Evolutionary conservation across 2,888 invertebrate genomes (phyloP).

Genomic region (Pheosia tremula): DNA sequence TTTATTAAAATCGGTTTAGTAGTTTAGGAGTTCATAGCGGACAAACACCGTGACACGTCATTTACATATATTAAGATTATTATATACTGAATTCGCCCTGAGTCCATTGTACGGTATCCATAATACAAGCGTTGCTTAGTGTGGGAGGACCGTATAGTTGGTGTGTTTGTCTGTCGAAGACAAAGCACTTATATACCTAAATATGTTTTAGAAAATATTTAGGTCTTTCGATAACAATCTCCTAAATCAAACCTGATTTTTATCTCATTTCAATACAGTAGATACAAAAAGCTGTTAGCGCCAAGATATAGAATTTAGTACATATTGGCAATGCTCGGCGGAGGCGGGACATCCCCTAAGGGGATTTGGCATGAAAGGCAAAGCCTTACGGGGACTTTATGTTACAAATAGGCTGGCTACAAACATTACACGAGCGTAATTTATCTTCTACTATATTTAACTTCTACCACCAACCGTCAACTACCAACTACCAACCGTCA

Average conservation of each 20-base stretch:
- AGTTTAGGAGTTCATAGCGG: too few relatives aligned
- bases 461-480: neutral
- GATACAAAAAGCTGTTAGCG: constrained; percentile 1
- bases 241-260: constrained; percentile 1
- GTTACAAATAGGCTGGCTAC: constrained; percentile 3
- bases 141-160: too few relatives aligned
- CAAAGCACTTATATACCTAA: too few relatives aligned
- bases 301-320: constrained; percentile 9
- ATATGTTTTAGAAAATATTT: too few relatives aligned
- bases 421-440: neutral
- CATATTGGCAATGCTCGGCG: constrained; percentile 10
- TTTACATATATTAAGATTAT: too few relatives aligned
- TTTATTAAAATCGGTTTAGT: too few relatives aligned
- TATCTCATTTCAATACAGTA: constrained; percentile 5
- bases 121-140: too few relatives aligned
- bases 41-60: too few relatives aligned
- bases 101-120: too few relatives aligned
- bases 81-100: too few relatives aligned
- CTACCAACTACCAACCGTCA: neutral
- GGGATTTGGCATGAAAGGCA: constrained; percentile 23
- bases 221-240: neutral
- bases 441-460: neutral
- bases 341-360: constrained; percentile 17
- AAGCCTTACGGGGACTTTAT: constrained; percentile 13
- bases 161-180: too few relatives aligned